Conservation (phyloP, 64 coral and sea anemone genomes). For the Stichodactyla helianthus region DNA sequence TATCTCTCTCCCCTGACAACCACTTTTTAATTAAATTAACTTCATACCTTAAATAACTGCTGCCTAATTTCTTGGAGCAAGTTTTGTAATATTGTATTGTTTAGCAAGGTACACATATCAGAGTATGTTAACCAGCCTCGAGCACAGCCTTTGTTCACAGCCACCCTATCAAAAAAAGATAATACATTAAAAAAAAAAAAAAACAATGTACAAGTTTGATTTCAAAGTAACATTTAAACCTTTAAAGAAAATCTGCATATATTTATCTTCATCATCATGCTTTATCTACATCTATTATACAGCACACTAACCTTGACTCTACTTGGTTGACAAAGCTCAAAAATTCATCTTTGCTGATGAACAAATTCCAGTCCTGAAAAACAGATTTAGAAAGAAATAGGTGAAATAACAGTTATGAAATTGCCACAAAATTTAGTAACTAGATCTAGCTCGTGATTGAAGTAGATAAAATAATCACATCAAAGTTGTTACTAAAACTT, state of each 20-base stretch:
- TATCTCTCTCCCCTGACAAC: too few species aligned
- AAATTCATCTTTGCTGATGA: constrained; percentile 77
- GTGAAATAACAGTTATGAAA: background rate
- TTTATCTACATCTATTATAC: too few species aligned
- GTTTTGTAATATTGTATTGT: background rate
- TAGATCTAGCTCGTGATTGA: too few species aligned
- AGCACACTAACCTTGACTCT: constrained; percentile 58
- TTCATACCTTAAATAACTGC: constrained; percentile 26
- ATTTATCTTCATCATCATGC: background rate
- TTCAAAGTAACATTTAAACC: too few species aligned
- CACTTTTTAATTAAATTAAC: background rate
- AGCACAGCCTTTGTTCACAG: constrained; percentile 55
- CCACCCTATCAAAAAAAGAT: constrained; percentile 41
- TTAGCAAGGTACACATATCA: constrained; percentile 32
- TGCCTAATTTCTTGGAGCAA: background rate
- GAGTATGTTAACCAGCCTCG: constrained; percentile 82
- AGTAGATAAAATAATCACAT: too few species aligned
- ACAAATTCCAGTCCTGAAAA: constrained; percentile 88
- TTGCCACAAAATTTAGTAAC: too few species aligned
- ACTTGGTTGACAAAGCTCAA: constrained; percentile 78
- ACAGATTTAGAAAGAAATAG: background rate
- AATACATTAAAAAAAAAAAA: background rate
- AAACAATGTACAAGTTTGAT: too few species aligned
- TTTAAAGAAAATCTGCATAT: background rate
- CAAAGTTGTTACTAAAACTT: too few species aligned